These are phyloP conservation scores for Moxostoma hubbsi DNA, from an alignment of 2,797 vertebrate species.

Conservation along the genomic window DNA sequence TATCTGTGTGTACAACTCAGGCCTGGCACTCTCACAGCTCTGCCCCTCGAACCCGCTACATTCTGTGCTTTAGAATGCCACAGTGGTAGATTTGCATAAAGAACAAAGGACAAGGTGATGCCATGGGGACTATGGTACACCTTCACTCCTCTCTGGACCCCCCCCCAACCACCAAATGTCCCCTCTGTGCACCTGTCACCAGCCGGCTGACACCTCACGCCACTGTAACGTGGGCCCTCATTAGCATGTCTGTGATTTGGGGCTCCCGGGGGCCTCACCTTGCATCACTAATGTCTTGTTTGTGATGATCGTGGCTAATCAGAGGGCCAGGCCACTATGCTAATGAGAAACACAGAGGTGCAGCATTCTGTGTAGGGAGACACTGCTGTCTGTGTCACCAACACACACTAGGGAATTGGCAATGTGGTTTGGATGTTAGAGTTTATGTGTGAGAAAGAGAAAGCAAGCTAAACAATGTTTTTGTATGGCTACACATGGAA, in stretches of 20 bases:
- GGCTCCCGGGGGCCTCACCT: constrained; percentile 80
- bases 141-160: constrained; percentile 53
- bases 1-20: constrained; percentile 34
- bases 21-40: constrained; percentile 60
- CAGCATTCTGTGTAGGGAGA: constrained; percentile 56
- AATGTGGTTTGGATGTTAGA: constrained; percentile 42
- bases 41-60: constrained; percentile 62
- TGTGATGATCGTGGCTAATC: constrained; percentile 76
- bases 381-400: constrained; percentile 31
- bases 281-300: constrained; percentile 78
- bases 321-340: constrained; percentile 66
- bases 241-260: constrained; percentile 85
- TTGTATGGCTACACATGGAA: not conserved
- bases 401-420: constrained; percentile 53
- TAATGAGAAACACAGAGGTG: constrained; percentile 59
- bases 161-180: constrained; percentile 32
- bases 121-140: constrained; percentile 74
- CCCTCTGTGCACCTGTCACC: constrained; percentile 78
- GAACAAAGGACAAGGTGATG: constrained; percentile 80
- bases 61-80: constrained; percentile 74
- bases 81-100: constrained; percentile 75
- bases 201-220: constrained; percentile 84
- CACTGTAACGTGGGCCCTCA: constrained; percentile 83
- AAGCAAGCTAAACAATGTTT: constrained; percentile 2
- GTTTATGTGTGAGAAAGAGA: constrained; percentile 22